Percentiles rank a stretch among this genome's conserved stretches.
phyloP scores from a whole-genome alignment of 2,113 vertebrate genomes.

The Corynorhinus townsendii region DNA sequence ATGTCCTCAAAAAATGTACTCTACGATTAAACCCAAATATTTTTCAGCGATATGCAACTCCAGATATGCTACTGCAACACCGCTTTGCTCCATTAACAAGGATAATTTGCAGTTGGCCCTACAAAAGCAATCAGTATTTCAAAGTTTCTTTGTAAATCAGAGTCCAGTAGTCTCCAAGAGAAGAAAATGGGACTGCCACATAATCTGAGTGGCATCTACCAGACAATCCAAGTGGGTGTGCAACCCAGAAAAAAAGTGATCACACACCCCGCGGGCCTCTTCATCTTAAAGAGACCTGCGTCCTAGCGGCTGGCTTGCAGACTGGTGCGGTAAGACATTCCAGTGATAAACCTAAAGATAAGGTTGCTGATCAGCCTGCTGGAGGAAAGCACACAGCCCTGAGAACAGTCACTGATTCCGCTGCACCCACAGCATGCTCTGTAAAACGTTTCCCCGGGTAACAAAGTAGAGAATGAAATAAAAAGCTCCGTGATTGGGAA shows the following conservation, averaged over 20 bases:
- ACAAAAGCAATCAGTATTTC: background rate
- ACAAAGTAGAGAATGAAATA: background rate
- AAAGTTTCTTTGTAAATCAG: background rate
- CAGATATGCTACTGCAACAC: background rate
- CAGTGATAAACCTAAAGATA: background rate
- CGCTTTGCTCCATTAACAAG: background rate
- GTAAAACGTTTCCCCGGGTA: background rate
- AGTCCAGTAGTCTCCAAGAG: background rate
- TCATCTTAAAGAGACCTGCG: background rate
- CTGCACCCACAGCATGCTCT: background rate
- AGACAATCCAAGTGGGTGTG: background rate
- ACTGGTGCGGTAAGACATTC: background rate
- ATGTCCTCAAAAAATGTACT: background rate
- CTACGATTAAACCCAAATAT: background rate
- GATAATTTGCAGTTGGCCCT: background rate
- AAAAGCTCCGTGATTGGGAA: conserved; percentile 12
- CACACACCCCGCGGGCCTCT: background rate
- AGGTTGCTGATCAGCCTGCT: background rate
- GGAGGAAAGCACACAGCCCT: background rate
- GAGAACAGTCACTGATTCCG: background rate
- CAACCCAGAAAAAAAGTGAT: background rate
- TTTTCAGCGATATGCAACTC: background rate
- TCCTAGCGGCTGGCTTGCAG: background rate
- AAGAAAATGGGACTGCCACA: background rate
- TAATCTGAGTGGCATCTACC: background rate